A percentile compares a stretch with the other conserved stretches of the same genome.
These are phyloP conservation scores for Pygmarrhopalites habei DNA, from an alignment of 1,140 invertebrate genomes.

Conservation along the genomic window DNA sequence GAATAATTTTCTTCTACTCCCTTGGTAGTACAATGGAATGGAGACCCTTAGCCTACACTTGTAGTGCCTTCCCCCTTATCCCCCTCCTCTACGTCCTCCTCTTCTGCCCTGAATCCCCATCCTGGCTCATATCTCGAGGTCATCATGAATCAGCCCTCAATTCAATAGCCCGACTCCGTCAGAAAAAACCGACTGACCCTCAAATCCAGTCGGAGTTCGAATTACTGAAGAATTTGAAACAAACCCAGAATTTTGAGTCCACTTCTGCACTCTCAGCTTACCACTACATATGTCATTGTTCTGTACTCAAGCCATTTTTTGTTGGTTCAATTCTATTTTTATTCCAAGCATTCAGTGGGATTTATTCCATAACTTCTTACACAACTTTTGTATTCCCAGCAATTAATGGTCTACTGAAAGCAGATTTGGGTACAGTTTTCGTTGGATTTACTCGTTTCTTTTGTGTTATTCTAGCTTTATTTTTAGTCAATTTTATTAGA, in stretches of 20 bases:
- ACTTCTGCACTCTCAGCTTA: constrained; percentile 40
- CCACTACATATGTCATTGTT: constrained; percentile 45
- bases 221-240: constrained; percentile 48
- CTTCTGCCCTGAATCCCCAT: constrained; percentile 63
- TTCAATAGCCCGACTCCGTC: constrained; percentile 45
- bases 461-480: constrained; percentile 36
- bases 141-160: constrained; percentile 43
- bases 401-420: constrained; percentile 37
- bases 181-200: constrained; percentile 42
- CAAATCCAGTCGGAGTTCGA: constrained; percentile 45
- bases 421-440: constrained; percentile 36
- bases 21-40: constrained; percentile 29
- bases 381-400: constrained; percentile 54
- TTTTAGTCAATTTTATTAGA: constrained; percentile 47
- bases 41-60: constrained; percentile 52
- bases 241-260: constrained; percentile 40
- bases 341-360: constrained; percentile 69
- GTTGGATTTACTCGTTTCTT: constrained; percentile 38
- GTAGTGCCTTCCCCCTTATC: constrained; percentile 53
- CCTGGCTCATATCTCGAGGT: constrained; percentile 56
- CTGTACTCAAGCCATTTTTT: constrained; percentile 55
- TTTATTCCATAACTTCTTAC: constrained; percentile 69
- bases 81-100: constrained; percentile 48
- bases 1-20: constrained; percentile 42
- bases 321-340: constrained; percentile 62